Evolutionary conservation across 2,113 vertebrate genomes (phyloP), one percentile per base, ranked within the genome.

Genomic region (Stercorarius parasiticus): DNA sequence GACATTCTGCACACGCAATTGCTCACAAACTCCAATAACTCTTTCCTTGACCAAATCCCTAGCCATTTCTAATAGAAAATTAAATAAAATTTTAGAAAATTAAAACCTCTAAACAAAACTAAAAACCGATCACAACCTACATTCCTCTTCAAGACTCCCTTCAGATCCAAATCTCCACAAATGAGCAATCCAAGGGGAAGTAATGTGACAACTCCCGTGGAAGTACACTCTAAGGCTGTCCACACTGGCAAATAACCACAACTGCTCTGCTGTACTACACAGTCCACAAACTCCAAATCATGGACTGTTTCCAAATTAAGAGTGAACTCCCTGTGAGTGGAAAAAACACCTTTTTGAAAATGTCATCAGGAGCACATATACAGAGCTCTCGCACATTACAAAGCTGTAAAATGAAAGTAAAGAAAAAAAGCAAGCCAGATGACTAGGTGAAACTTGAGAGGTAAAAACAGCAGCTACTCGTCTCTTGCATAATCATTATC

Each of bases 311-410:
- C 34, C 58, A 85, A 85, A 64, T 15, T 23, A 67, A 58, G 7
- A 86, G 73, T 29, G 36, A 81, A 86, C 30, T 3, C 4, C 6
- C 8, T 3, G 1, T 3, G 5, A 72, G 26, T 6, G 1, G 17
- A n/a, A 74, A 43, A 23, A 49, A 61, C 16, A 5, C 1, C 3
- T 11, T 38, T 36, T 43, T 27, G 7, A 34, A 13, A 61, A 16
- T 11, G 9, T 40, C 71, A 49, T 19, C 19, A 71, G 5, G 4
- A 93, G 36, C 36, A 70, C 19, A n/a, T 3, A 23, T 23, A 21
- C 0, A 47, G 10, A 56, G 15, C 21, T 69, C 36, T 45, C 2
- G 2, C 30, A 62, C 5, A 21, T 25, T 8, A 30, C 4, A 17
- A 49, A 86, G 19, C 20, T 53, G 36, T 40, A 74, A 61, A 89